phyloP scores from a whole-genome alignment of 2,113 vertebrate genomes.

The Eublepharis macularius region DNA sequence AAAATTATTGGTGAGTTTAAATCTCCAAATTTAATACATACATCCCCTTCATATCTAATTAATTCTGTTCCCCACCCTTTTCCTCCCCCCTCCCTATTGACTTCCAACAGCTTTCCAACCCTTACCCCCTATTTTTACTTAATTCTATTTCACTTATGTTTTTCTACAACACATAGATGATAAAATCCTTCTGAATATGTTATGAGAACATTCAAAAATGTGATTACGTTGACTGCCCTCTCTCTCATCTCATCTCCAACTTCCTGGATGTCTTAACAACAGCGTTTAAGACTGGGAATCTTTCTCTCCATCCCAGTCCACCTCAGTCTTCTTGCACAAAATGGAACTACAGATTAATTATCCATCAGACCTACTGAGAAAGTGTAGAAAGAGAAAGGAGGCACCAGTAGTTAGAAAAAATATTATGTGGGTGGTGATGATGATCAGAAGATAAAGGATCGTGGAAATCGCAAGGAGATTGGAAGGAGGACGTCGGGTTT shows the following conservation, averaged over 20 bases:
- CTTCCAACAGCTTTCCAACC: no score
- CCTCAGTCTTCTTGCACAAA: neutral
- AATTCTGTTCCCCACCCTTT: no score
- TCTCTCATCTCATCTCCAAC: neutral
- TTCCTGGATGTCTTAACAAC: neutral
- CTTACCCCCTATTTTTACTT: no score
- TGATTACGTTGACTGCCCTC: neutral
- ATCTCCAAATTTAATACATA: no score
- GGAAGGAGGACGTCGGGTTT: neutral
- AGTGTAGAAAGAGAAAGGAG: neutral
- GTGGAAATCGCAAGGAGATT: neutral
- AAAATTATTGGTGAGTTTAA: no score
- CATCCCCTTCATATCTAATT: no score
- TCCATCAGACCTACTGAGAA: neutral
- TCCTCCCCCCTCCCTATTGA: no score
- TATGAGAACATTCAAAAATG: neutral
- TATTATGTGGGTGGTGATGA: neutral
- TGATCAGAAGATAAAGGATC: neutral
- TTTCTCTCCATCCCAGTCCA: neutral
- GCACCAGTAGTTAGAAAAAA: neutral
- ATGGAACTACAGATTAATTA: neutral
- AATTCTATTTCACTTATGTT: no score
- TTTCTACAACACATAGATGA: no score
- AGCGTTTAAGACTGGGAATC: neutral
- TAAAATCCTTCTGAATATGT: neutral